phyloP scores from a whole-genome alignment of 64 coral and sea anemone species.

The Astreopora myriophthalma region DNA sequence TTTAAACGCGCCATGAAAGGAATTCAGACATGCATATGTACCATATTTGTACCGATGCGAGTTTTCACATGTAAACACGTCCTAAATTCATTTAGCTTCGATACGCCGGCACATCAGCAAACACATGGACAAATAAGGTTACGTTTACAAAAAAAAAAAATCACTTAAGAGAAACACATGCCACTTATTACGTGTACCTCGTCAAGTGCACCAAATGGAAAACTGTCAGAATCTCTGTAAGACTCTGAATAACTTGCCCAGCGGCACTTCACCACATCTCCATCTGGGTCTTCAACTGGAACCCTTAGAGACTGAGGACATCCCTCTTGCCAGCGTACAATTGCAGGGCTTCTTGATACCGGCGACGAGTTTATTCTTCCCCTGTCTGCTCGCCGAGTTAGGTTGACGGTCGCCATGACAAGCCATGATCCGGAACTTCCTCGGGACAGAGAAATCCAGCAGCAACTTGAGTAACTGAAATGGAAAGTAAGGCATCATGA shows the following conservation, averaged over 20 bases:
- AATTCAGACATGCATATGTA: no score
- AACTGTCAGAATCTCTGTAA: background rate
- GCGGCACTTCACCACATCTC: slow-evolving; percentile 66
- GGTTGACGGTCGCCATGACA: slow-evolving; percentile 20
- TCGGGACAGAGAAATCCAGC: slow-evolving; percentile 26
- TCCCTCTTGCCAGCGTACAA: slow-evolving; percentile 27
- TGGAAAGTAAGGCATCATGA: background rate
- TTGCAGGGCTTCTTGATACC: slow-evolving; percentile 35
- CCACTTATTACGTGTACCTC: background rate
- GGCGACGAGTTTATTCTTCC: slow-evolving; percentile 62
- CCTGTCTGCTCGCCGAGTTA: slow-evolving; percentile 46
- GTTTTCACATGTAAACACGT: no score
- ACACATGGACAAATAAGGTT: no score
- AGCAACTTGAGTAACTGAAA: slow-evolving; percentile 22
- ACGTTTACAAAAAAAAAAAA: no score
- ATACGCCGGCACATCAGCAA: no score
- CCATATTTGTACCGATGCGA: no score
- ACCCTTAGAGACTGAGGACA: slow-evolving; percentile 31
- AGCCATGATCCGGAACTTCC: background rate
- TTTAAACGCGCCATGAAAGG: no score
- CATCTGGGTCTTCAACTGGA: slow-evolving; percentile 71
- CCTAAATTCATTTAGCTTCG: no score
- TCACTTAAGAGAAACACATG: no score
- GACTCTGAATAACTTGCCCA: slow-evolving; percentile 26
- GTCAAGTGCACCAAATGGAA: slow-evolving; percentile 39